Evolutionary conservation across 2,113 vertebrate species (phyloP).

Genomic region (Apaloderma vittatum): DNA sequence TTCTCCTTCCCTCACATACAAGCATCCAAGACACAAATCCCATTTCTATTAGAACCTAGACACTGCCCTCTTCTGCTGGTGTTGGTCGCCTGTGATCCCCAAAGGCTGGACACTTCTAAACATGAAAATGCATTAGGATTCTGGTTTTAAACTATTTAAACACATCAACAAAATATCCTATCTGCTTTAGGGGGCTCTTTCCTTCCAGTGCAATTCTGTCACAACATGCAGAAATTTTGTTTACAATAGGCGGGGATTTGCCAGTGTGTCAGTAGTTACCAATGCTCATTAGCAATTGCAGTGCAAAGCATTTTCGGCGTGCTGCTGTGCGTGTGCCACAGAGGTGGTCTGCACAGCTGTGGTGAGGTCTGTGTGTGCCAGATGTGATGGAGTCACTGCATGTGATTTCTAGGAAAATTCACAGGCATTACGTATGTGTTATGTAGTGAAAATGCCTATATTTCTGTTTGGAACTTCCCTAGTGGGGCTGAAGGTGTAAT

Average conservation of each 20-base stretch:
- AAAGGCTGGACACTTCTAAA: background rate
- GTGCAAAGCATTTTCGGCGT: background rate
- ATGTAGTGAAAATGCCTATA: background rate
- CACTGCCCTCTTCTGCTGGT: background rate
- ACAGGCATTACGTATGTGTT: background rate
- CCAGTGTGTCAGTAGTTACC: background rate
- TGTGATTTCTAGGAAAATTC: background rate
- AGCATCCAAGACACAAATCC: background rate
- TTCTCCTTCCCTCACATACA: background rate
- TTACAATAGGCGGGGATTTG: background rate
- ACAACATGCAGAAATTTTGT: background rate
- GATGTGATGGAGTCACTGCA: background rate
- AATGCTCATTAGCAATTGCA: background rate
- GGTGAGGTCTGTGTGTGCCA: background rate
- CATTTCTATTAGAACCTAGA: background rate
- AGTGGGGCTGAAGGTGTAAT: background rate
- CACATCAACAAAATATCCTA: background rate
- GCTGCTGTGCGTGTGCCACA: background rate
- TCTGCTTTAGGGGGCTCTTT: background rate
- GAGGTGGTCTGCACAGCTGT: background rate
- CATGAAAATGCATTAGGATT: background rate
- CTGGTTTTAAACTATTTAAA: background rate
- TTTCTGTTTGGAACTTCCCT: background rate
- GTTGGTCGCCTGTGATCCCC: fast-evolving
- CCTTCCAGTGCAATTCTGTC: background rate